A percentile compares a stretch with the other conserved stretches of the same genome.
Evolutionary conservation across 1,140 invertebrate genomes (phyloP).

Genomic region (Lordiphosa collinella): DNA sequence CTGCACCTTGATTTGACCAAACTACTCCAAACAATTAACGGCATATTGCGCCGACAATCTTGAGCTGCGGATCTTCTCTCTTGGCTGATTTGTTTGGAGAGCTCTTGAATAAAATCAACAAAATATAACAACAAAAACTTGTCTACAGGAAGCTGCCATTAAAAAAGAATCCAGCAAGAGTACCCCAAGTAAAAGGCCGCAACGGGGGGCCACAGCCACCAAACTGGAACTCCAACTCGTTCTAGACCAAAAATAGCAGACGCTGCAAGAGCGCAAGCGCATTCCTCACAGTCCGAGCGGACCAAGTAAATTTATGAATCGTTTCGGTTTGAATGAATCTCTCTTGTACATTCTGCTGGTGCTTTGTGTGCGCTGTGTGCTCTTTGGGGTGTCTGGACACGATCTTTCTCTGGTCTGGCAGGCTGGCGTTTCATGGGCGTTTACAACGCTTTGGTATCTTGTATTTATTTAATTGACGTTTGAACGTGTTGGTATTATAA

Average conservation of each 20-base stretch:
- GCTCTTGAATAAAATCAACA: not conserved
- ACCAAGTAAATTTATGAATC: conserved; percentile 57
- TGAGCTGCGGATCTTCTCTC: conserved; percentile 19
- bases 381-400: conserved; percentile 7
- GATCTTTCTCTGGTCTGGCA: conserved; percentile 16
- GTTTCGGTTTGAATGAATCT: conserved; percentile 61
- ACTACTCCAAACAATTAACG: conserved; percentile 50
- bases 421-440: conserved; percentile 55
- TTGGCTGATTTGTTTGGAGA: conserved; percentile 21
- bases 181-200: conserved; percentile 31
- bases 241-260: conserved; percentile 49
- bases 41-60: conserved; percentile 29
- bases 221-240: conserved; percentile 34
- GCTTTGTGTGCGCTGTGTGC: conserved; percentile 3
- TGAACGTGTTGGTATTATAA: conserved; percentile 75
- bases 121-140: conserved; percentile 19
- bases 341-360: conserved; percentile 24
- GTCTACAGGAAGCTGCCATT: conserved; percentile 72
- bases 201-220: conserved; percentile 29
- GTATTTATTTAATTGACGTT: conserved; percentile 76
- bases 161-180: conserved; percentile 30
- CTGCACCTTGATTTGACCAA: conserved; percentile 61
- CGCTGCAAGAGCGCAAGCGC: conserved; percentile 35
- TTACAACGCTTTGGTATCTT: conserved; percentile 77
- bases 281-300: conserved; percentile 37